Base-by-base conservation (phyloP, 2,888 invertebrate species). In the Dryobotodes eremita region DNA sequence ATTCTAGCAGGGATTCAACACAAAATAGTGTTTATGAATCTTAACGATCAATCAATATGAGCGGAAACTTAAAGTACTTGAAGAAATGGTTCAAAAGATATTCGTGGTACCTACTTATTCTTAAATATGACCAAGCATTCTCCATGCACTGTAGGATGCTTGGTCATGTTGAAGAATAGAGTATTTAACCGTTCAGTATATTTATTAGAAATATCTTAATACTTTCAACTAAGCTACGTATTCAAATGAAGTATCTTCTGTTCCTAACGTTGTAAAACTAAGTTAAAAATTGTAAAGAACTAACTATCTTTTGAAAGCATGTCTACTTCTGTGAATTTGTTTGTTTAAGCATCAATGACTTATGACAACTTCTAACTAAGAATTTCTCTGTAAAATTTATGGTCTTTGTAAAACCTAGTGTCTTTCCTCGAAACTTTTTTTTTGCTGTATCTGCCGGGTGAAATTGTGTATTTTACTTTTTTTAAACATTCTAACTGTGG, bases 351-450 rank as follows among this genome's bases (percentile, higher is more conserved):
- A n/a, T n/a, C 20, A 31, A 79, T 61, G 66, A 55, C 68, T 70
- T 69, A 79, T 71, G 62, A 68, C 79, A 65, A 65, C 57, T 77
- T 76, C 59, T 70, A 68, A 66, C 36, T 62, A 11, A 36, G 17
- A 57, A 26, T 64, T 26, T 79, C 31, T 61, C 50, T 26, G 23
- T 15, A 59, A 26, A 31, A 26, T 76, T 48, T 46, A 83, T 70
- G 46, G 20, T 26, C 13, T 23, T 48, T 26, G 36, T 55, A 48
- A 82, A 55, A 48, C 46, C 17, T 59, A n/a, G 48, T 48, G 17
- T 64, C 15, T 71, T 59, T 81, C 2, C 26, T 59, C 23, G 26
- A 69, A 36, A n/a, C n/a, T 0, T 46, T 50, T 57, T 31, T 42
- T 50, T 53, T 42, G 7, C 2, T 26, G 23, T 15, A 36, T 55